phyloP scores from a whole-genome alignment of 2,888 invertebrate species.

The Epicampocera succincta region DNA sequence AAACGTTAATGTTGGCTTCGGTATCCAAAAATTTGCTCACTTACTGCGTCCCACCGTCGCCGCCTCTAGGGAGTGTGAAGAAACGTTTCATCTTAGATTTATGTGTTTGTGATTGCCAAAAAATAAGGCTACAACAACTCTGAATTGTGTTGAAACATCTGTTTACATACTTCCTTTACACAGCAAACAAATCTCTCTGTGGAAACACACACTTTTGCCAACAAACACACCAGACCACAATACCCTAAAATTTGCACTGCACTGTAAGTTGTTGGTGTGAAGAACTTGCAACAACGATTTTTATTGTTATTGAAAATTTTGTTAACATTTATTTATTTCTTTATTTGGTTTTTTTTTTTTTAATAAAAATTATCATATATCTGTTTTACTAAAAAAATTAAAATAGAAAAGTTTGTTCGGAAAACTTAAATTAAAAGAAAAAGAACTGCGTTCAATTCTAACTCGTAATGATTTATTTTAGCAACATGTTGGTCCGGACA shows the following conservation, averaged over 20 bases:
- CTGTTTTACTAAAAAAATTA: too few relatives aligned
- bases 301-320: constrained; percentile 63
- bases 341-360: constrained; percentile 32
- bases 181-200: constrained; percentile 15
- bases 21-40: not conserved
- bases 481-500: too few relatives aligned
- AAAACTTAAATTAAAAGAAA: too few relatives aligned
- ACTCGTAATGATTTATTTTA: too few relatives aligned
- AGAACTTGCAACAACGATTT: constrained; percentile 51
- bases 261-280: not conserved
- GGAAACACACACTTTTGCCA: not conserved
- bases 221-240: not conserved
- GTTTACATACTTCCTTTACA: constrained; percentile 66
- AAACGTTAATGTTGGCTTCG: not conserved
- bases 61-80: constrained; percentile 20
- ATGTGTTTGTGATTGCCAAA: constrained; percentile 67
- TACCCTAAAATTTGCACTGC: not conserved
- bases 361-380: too few relatives aligned
- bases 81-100: constrained; percentile 59
- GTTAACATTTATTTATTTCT: constrained; percentile 61
- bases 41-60: not conserved
- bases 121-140: constrained; percentile 17
- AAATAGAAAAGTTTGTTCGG: too few relatives aligned
- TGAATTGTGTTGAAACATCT: constrained; percentile 71
- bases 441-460: too few relatives aligned